Conservation (phyloP, 2,113 vertebrate genomes). For the Pardalotus punctatus region DNA sequence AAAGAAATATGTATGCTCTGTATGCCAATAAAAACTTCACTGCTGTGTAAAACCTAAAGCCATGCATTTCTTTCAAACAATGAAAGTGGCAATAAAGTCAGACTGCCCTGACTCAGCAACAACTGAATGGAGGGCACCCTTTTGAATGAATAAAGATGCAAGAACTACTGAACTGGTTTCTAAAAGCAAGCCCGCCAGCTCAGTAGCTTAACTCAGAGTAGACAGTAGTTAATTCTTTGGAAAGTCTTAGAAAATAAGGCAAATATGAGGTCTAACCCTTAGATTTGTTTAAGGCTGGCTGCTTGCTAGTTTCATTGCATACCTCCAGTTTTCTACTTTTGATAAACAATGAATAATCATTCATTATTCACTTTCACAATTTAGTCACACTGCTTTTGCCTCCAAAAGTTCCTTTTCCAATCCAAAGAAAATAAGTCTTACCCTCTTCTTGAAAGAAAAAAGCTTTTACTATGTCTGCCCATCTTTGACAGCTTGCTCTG, state of each 20-base stretch:
- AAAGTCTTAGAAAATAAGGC: background rate
- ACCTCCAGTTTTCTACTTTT: background rate
- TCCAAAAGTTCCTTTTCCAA: background rate
- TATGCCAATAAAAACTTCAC: background rate
- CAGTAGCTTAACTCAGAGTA: background rate
- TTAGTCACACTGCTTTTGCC: background rate
- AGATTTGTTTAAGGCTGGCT: background rate
- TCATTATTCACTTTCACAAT: background rate
- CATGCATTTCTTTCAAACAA: accelerated
- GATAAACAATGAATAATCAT: background rate
- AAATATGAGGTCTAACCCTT: background rate
- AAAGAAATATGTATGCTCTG: background rate
- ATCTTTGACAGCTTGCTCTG: background rate
- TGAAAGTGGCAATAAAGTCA: background rate
- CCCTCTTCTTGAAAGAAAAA: background rate
- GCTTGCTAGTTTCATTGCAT: background rate
- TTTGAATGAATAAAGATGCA: background rate
- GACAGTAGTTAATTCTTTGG: background rate
- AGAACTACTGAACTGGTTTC: background rate
- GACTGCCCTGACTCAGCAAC: background rate
- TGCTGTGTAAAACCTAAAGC: background rate
- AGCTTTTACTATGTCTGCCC: background rate
- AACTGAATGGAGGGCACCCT: background rate
- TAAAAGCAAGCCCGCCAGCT: background rate
- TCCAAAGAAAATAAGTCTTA: background rate